These are phyloP conservation scores for Epicampocera succincta DNA, from an alignment of 2,888 invertebrate genomes.

Conservation along the genomic window DNA sequence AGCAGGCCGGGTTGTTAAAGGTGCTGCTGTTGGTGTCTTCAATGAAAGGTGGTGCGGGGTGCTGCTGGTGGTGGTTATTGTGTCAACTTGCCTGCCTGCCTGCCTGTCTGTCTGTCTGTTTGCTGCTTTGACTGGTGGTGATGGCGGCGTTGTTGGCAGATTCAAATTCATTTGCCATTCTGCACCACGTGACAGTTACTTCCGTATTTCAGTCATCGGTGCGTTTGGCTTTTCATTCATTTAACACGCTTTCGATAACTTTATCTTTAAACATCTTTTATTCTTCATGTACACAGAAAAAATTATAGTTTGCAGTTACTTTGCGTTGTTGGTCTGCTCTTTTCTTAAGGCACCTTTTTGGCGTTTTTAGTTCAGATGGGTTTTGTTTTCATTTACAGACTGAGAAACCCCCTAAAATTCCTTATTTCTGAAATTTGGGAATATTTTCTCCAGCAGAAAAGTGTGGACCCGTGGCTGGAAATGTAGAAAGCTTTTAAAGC, in stretches of 20 bases:
- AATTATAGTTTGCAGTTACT: too few relatives aligned
- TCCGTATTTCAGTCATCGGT: slow-evolving; percentile 43
- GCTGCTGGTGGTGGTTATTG: slow-evolving; percentile 5
- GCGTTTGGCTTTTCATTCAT: slow-evolving; percentile 41
- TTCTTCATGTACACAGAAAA: background rate
- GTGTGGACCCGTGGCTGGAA: too few relatives aligned
- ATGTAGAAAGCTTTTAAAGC: too few relatives aligned
- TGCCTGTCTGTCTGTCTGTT: background rate
- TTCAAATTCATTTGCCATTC: slow-evolving; percentile 66
- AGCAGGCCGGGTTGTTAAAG: slow-evolving; percentile 48
- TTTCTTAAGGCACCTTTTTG: too few relatives aligned
- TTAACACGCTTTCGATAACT: slow-evolving; percentile 39
- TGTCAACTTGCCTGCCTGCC: background rate
- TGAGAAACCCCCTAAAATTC: too few relatives aligned
- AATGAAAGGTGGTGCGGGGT: slow-evolving; percentile 16
- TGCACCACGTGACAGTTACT: slow-evolving; percentile 68
- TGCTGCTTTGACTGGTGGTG: background rate
- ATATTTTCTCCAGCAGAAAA: too few relatives aligned
- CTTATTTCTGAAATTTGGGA: too few relatives aligned
- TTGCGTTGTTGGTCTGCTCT: too few relatives aligned
- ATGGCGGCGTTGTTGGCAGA: slow-evolving; percentile 27
- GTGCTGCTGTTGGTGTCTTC: background rate
- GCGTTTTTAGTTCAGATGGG: too few relatives aligned
- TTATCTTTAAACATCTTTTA: slow-evolving; percentile 37
- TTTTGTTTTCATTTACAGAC: too few relatives aligned